Evolutionary conservation across 2,113 vertebrate genomes (phyloP), one percentile per base, ranked within the genome.

Genomic region (Notothenia coriiceps): DNA sequence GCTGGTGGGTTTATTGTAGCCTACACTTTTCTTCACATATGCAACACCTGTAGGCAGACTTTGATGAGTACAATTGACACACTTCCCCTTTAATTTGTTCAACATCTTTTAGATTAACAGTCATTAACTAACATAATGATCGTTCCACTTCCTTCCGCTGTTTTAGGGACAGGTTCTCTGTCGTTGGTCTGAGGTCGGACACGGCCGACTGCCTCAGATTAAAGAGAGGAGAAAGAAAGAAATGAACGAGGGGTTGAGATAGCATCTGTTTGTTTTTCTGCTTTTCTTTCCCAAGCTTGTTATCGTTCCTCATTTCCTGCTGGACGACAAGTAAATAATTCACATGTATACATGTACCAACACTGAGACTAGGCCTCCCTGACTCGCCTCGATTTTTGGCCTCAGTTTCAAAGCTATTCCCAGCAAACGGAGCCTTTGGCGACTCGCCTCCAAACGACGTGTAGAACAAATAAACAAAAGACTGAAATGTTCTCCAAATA

Each of bases 211-310:
- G 79, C 62, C n/a, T 47, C 29, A 46, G n/a, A 74, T 52, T 64
- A 68, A 72, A 82, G 50, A 74, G 70, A 60, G 20, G 55, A 25
- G 54, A 77, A 78, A 77, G 50, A 43, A 74, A 59, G 49, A 85
- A 85, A 62, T 56, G 55, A 86, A 80, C 33, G 22, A 67, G 70
- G 59, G 46, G 35, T 70, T 29, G 54, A 70, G 86, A 92, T 93
- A 90, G 14, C 52, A 89, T 92, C 86, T 93, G 88, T 94, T 94
- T 91, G 89, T 92, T 93, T 91, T 91, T 91, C 83, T 86, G 79
- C 86, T 86, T 91, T 90, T 90, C 71, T 91, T 93, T 94, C 93
- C 92, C 93, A 94, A 93, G 91, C 92, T 93, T 92, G 90, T 93
- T 93, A 93, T 94, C 84, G 70, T 92, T 92, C 54, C 87, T 92